Evolutionary conservation across 2,888 invertebrate species (phyloP), one percentile per base, ranked within the genome.

Genomic region (Ophion costatus): DNA sequence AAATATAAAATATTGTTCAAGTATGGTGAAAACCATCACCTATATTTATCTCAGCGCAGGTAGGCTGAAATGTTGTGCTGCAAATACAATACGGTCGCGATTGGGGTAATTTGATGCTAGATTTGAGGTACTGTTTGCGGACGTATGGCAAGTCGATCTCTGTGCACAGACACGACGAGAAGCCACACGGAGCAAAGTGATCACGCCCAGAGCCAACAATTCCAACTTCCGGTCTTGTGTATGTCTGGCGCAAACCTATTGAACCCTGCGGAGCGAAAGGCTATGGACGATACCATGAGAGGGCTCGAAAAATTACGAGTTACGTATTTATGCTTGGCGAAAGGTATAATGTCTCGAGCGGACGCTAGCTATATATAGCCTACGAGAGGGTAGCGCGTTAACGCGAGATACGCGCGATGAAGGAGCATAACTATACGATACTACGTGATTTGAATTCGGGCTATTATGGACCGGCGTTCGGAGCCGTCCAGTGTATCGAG

Each of bases 371-470:
- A 51, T 75, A n/a, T 45, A 75, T 67, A 42, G 24, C 51, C 10
- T 22, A 7, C 2, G 14, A 45, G 70, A 51, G 45, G n/a, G 7
- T 45, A 67, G 59, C 78, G 56, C 78, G 79, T 83, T 83, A 75
- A 83, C 74, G 57, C 74, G 78, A 63, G 61, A 83, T 78, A 67
- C 67, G 29, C 38, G 69, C 45, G 69, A 73, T 11, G 14, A 20
- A 45, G 38, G 59, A 59, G 69, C 22, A 17, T 7, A 24, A 51
- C 38, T 56, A 64, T 56, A 64, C 38, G 56, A 69, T 51, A 33
- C 51, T 81, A 81, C 81, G 81, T 81, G 83, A 79, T 80, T 75
- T 51, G 64, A 69, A 83, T 79, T 67, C 56, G 67, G 56, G 74
- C 75, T 74, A 79, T 74, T 69, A 75, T 29, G 63, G 38, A 69